Base-by-base conservation (phyloP, 2,888 invertebrate genomes). In the Busseola fusca region DNA sequence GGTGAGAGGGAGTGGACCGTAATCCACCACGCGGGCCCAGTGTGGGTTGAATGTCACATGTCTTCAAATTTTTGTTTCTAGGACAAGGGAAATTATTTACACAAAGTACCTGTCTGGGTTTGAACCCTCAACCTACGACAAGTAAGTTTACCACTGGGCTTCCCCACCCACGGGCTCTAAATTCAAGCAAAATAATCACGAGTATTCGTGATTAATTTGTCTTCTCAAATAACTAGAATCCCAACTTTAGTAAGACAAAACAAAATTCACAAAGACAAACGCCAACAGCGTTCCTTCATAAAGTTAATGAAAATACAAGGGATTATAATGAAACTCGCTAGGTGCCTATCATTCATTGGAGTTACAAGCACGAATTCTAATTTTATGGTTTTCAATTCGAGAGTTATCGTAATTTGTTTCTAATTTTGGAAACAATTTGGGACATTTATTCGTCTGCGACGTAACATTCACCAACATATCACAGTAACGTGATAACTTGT, bases 391-490 rank as follows among this genome's bases (percentile, higher is more conserved):
- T 74, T 76, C 64, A 84, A 72, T 62, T 45, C 57, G 62, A 74
- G 74, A 84, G 64, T 81, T 84, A 76, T 82, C 70, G 80, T 76
- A 74, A 84, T 80, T 82, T 74, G 83, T 80, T 84, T 72, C 54
- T 62, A 76, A 82, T 66, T 82, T 74, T 58, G 59, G 48, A 64
- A 83, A 79, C 80, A 83, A 76, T 80, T 80, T 67, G 58, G 34
- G 25, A 72, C 74, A 79, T 74, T 82, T 76, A 79, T 84, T 82
- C 64, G 64, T 66, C 40, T 75, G 71, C 72, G 73, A 66, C 54
- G 63, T 71, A 79, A 74, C 68, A 71, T 65, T 52, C 21, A 64
- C 42, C 79, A 57, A 73, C 69, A 65, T 72, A 73, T 63, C 60
- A 56, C 62, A 45, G 54, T 62, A 70, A 57, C 66, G 73, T 76